Percentiles rank a stretch among this genome's conserved stretches.
Evolutionary conservation across 2,888 invertebrate species (phyloP).

Genomic region (Caenorhabditis sp.): DNA sequence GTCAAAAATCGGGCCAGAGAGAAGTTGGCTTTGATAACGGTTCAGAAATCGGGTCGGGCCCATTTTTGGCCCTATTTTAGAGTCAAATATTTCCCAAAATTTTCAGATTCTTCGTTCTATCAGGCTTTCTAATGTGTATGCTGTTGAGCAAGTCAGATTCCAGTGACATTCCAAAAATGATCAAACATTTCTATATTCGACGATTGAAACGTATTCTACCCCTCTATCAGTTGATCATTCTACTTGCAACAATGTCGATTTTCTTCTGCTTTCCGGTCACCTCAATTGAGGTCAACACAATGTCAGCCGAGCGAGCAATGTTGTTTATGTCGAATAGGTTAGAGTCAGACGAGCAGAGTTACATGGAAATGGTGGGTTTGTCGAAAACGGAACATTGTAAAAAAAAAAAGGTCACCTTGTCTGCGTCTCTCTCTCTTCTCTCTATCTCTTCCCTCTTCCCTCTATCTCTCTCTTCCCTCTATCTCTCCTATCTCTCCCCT

Average conservation of each 20-base stretch:
- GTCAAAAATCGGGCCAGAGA: too few relatives aligned
- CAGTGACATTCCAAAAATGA: neutral
- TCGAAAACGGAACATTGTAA: neutral
- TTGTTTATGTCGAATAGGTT: constrained; percentile 17
- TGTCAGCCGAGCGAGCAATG: constrained; percentile 6
- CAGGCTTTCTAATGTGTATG: constrained; percentile 19
- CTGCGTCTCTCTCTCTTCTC: too few relatives aligned
- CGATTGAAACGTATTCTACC: constrained; percentile 17
- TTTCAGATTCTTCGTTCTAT: constrained; percentile 26
- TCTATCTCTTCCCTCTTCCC: too few relatives aligned
- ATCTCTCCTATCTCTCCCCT: neutral
- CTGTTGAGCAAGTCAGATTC: neutral
- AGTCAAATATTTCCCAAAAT: too few relatives aligned
- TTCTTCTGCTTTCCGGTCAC: neutral
- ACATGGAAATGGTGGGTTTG: constrained; percentile 12
- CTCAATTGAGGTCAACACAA: neutral
- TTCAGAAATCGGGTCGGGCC: neutral
- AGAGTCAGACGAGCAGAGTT: constrained; percentile 4
- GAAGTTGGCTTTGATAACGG: too few relatives aligned
- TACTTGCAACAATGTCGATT: neutral
- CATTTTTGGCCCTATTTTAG: too few relatives aligned
- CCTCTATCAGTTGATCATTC: constrained; percentile 9
- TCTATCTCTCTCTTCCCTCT: too few relatives aligned
- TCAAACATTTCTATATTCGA: constrained; percentile 6
- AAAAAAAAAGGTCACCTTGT: too few relatives aligned